Evolutionary conservation across 1,140 invertebrate species (phyloP), one percentile per base, ranked within the genome.

Genomic region (Eueides isabella): DNA sequence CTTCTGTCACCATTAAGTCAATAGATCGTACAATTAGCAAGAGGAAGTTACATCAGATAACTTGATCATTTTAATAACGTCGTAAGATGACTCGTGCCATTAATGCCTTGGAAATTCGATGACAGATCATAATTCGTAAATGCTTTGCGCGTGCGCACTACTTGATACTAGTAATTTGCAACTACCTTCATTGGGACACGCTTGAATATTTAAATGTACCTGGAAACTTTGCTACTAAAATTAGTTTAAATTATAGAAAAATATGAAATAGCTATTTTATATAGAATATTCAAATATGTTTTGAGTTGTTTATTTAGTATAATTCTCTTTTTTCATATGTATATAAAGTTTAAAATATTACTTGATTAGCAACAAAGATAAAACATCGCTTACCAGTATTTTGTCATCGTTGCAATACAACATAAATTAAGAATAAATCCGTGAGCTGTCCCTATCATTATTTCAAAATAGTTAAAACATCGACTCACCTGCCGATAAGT

Each of bases 11-110:
- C 19, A 11, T 26, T 55, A 55, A 55, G 48, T 26, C 48, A 55
- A 55, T 55, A 55, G 48, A 55, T 55, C 48, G 23, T 55, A 55
- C 11, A 55, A 55, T 55, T 55, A 26, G 48, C 48, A 55, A 23
- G 19, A 55, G 48, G 48, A 55, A 55, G 48, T 55, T 26, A 55
- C 48, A 55, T 55, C 48, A 55, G 48, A 55, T 55, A 55, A 55
- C 48, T 55, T 55, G 48, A 55, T 19, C 66, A 77, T 75, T 44
- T 77, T 72, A 14, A 31, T 65, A 71, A 78, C 48, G 9, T 78
- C 67, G 68, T 68, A 81, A 83, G 71, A 64, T 63, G 83, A 85
- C 70, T 63, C 83, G 79, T 81, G 78, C 74, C 70, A 74, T 78
- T 72, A 48, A 62, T 68, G 41, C 44, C 33, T 63, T 55, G 44